phyloP scores from a whole-genome alignment of 2,888 invertebrate genomes.

The Drosophila macrospina region DNA sequence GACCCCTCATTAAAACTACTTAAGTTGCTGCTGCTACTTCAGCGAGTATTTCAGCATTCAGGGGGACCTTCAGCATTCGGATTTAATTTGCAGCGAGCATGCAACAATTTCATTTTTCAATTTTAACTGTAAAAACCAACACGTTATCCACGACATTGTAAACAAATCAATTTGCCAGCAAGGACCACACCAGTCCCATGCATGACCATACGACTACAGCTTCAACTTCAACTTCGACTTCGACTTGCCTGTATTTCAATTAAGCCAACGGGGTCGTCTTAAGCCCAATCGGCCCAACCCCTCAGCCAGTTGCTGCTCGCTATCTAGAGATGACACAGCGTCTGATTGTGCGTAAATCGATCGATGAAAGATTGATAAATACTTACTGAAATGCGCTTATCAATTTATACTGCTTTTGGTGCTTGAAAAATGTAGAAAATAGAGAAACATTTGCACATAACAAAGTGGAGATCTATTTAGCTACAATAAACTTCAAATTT shows the following conservation, averaged over 20 bases:
- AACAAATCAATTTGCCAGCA: constrained; percentile 73
- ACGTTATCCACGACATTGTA: constrained; percentile 70
- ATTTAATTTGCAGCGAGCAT: constrained; percentile 77
- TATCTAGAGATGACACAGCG: constrained; percentile 32
- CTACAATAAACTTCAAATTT: too few species aligned
- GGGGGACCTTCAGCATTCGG: constrained; percentile 38
- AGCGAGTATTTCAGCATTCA: constrained; percentile 9
- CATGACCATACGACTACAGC: constrained; percentile 22
- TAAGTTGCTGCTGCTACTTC: constrained; percentile 63
- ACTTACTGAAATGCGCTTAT: too few species aligned
- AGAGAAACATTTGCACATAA: too few species aligned
- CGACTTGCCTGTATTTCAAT: constrained; percentile 65
- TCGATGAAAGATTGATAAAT: neutral
- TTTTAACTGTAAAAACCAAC: constrained; percentile 82
- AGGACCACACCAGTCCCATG: constrained; percentile 60
- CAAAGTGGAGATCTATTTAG: too few species aligned
- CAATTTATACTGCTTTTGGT: too few species aligned
- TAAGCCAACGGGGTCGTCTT: constrained; percentile 57
- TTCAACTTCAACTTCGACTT: constrained; percentile 6
- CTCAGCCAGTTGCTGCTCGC: constrained; percentile 2
- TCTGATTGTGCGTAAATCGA: neutral
- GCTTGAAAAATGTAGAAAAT: too few species aligned
- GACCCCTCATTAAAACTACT: constrained; percentile 76
- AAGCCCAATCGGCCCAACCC: constrained; percentile 55
- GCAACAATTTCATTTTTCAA: constrained; percentile 81